phyloP scores from a whole-genome alignment of 1,140 invertebrate genomes.

The Euura saliciscinereae region DNA sequence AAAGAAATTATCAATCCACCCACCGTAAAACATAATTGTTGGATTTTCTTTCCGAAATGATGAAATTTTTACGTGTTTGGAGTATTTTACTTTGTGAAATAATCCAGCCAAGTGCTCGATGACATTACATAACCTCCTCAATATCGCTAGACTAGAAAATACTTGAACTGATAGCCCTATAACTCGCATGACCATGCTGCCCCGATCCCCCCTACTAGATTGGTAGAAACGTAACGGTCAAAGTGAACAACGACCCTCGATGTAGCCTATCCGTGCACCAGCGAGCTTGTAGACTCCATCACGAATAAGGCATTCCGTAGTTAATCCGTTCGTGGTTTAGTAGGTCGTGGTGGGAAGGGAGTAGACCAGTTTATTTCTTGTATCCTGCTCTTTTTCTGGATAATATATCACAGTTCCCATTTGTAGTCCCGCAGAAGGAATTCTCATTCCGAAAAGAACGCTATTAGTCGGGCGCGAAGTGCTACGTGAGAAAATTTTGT shows the following conservation, averaged over 20 bases:
- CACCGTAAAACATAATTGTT: too few relatives aligned
- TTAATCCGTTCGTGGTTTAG: background rate
- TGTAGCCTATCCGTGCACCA: background rate
- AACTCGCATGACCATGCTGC: too few relatives aligned
- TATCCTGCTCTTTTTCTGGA: background rate
- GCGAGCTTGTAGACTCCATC: background rate
- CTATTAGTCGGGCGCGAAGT: conserved; percentile 1
- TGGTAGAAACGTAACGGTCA: too few relatives aligned
- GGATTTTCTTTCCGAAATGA: too few relatives aligned
- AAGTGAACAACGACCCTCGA: background rate
- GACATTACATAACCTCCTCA: too few relatives aligned
- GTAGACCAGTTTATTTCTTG: background rate
- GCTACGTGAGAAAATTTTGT: conserved; percentile 7
- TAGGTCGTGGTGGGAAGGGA: background rate
- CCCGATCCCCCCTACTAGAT: too few relatives aligned
- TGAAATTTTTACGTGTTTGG: too few relatives aligned
- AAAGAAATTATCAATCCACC: too few relatives aligned
- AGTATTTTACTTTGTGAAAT: too few relatives aligned
- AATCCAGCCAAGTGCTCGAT: too few relatives aligned
- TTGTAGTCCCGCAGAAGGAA: conserved; percentile 6
- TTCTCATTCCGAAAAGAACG: conserved; percentile 4
- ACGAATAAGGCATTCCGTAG: background rate
- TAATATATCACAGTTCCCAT: conserved; percentile 5
- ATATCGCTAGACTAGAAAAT: too few relatives aligned
- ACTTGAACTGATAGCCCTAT: too few relatives aligned